Conservation (phyloP, 1,140 invertebrate species). For the Macrotrachela quadricornifera region DNA sequence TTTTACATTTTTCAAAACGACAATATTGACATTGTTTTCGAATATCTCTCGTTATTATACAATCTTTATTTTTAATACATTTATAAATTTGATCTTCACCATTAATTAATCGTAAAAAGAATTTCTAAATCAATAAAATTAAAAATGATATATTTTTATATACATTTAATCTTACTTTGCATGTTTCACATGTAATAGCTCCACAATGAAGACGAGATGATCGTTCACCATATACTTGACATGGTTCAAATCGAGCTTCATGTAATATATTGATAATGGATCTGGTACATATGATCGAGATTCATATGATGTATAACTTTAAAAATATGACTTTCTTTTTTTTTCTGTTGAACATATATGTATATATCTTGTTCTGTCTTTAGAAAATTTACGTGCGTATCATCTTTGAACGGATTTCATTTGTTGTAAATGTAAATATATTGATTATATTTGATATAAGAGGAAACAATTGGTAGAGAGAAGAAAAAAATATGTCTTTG, state of each 20-base stretch:
- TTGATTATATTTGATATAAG: no score
- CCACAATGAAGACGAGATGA: conserved; percentile 30
- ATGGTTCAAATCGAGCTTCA: conserved; percentile 11
- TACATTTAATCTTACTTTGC: conserved; percentile 21
- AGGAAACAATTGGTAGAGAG: no score
- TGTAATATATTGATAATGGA: no score
- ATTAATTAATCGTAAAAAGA: conserved; percentile 25
- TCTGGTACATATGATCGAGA: no score
- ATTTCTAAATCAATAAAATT: conserved; percentile 21
- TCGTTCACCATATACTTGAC: conserved; percentile 26
- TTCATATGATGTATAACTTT: no score
- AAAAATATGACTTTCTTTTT: no score
- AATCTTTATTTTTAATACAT: conserved; percentile 21
- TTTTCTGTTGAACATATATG: no score
- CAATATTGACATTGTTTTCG: conserved; percentile 68
- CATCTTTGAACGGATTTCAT: no score
- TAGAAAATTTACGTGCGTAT: no score
- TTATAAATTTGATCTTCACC: conserved; percentile 22
- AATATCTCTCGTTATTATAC: conserved; percentile 24
- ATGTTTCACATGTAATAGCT: conserved; percentile 30
- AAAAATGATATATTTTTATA: background rate
- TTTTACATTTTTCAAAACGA: conserved; percentile 92
- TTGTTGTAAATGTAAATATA: no score
- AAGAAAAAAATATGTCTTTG: no score
- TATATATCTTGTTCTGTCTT: no score